Evolutionary conservation across 2,113 vertebrate species (phyloP), one percentile per base, ranked within the genome.

Genomic region (Ptyas mucosa): DNA sequence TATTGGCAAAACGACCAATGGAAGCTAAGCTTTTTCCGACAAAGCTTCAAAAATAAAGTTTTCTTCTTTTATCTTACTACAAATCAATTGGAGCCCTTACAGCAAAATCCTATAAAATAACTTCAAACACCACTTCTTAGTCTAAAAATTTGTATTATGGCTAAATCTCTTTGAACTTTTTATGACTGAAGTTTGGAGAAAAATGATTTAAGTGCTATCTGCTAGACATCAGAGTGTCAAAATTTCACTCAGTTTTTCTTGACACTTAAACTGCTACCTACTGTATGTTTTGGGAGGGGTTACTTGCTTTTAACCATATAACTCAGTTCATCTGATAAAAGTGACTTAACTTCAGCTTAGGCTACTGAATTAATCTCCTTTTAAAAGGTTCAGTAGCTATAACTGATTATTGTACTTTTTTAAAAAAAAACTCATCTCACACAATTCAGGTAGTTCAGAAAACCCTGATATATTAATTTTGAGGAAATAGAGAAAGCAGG

Each of bases 81-180:
- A 99, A 99, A 99, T 99, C 99, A 99, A 99, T 99, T 99, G 98
- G 98, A 98, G 97, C 98, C 99, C 99, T 99, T 99, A 99, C 98
- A 99, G 99, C 99, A 98, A 99, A 99, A 99, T 99, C 99, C 99
- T 99, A 99, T 99, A 99, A 99, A 99, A 99, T 99, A 99, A 99
- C 99, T 99, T 99, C 99, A 99, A 99, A 99, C 99, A 98, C 97
- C 88, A 97, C 98, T 99, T 99, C 99, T 99, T 99, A 99, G 99
- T 99, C 98, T 98, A 98, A 99, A 99, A 99, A 99, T 99, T 99
- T 99, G 99, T 99, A 99, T 99, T 99, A 99, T 99, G 98, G 99
- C 99, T 98, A 99, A 99, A 99, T 98, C 97, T 98, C 99, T 99
- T 99, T 99, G 99, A 99, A 99, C 98, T 98, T 96, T 90, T 97